phyloP scores from a whole-genome alignment of 1,140 invertebrate species.

The Ruditapes philippinarum region DNA sequence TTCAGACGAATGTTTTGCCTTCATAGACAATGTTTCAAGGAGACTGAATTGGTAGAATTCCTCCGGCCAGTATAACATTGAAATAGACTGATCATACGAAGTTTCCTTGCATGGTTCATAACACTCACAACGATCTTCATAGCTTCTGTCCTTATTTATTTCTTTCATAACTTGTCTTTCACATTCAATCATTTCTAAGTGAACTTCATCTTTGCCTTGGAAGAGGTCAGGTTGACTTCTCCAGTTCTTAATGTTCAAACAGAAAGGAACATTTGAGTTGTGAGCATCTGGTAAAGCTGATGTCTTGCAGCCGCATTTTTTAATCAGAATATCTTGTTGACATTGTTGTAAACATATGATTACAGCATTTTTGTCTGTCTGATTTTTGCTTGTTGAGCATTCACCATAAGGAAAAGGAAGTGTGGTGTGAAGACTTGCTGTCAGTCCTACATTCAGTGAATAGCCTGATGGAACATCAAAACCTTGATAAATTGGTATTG shows the following conservation, averaged over 20 bases:
- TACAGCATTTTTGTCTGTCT: slow-evolving; percentile 77
- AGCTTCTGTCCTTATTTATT: slow-evolving; percentile 76
- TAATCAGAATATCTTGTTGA: slow-evolving; percentile 80
- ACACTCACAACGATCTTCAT: slow-evolving; percentile 79
- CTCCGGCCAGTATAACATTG: slow-evolving; percentile 83
- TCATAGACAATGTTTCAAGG: slow-evolving; percentile 72
- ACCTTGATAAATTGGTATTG: slow-evolving; percentile 85
- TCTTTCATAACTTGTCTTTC: slow-evolving; percentile 75
- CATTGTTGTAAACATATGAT: slow-evolving; percentile 82
- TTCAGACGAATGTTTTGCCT: slow-evolving; percentile 72
- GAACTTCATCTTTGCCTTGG: slow-evolving; percentile 12
- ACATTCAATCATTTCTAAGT: slow-evolving; percentile 72
- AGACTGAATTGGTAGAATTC: slow-evolving; percentile 82
- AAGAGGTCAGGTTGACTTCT: slow-evolving; percentile 7
- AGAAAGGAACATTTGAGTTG: slow-evolving; percentile 72
- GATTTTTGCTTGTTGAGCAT: slow-evolving; percentile 73
- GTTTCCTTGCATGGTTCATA: slow-evolving; percentile 83
- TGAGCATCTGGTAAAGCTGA: slow-evolving; percentile 33
- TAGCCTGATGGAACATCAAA: slow-evolving; percentile 84
- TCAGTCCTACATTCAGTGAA: slow-evolving; percentile 82
- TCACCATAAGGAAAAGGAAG: slow-evolving; percentile 82
- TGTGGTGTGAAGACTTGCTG: slow-evolving; percentile 76
- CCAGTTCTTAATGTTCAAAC: slow-evolving; percentile 80
- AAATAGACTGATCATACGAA: slow-evolving; percentile 81
- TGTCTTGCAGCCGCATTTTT: slow-evolving; percentile 79